Conservation (phyloP, 2,113 vertebrate genomes). For the Seriola dumerili region DNA sequence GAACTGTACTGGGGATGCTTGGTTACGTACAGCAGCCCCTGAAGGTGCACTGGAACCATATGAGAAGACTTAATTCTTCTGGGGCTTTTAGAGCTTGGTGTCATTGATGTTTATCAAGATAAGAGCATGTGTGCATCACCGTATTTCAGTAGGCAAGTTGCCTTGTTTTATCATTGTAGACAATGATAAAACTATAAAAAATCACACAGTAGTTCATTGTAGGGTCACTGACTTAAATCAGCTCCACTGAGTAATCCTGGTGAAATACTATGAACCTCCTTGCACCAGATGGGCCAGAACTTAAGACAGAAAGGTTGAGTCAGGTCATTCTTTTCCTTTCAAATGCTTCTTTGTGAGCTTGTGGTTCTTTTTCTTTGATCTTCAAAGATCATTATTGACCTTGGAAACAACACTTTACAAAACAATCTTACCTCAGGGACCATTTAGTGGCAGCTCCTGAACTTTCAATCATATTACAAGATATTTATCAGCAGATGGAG, state of each 20-base stretch:
- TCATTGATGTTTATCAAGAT: constrained; percentile 23
- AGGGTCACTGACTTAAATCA: not conserved
- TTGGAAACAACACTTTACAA: no score
- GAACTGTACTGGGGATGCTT: not conserved
- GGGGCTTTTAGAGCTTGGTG: constrained; percentile 29
- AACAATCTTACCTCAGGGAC: not conserved
- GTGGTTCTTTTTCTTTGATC: not conserved
- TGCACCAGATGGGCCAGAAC: no score
- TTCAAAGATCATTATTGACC: not conserved
- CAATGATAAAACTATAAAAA: not conserved
- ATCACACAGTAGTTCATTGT: not conserved
- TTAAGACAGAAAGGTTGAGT: no score
- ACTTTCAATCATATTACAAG: not conserved
- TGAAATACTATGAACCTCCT: not conserved
- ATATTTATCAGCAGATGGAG: not conserved
- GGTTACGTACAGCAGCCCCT: constrained; percentile 15
- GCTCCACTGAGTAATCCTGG: not conserved
- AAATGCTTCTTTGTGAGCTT: no score
- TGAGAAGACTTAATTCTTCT: constrained; percentile 35
- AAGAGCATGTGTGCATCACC: not conserved
- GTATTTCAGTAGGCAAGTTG: not conserved
- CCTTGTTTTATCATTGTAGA: not conserved
- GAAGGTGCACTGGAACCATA: constrained; percentile 26
- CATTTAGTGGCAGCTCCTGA: not conserved
- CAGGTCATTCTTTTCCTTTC: no score